phyloP scores from a whole-genome alignment of 2,888 invertebrate genomes.

The Limenitis camilla region DNA sequence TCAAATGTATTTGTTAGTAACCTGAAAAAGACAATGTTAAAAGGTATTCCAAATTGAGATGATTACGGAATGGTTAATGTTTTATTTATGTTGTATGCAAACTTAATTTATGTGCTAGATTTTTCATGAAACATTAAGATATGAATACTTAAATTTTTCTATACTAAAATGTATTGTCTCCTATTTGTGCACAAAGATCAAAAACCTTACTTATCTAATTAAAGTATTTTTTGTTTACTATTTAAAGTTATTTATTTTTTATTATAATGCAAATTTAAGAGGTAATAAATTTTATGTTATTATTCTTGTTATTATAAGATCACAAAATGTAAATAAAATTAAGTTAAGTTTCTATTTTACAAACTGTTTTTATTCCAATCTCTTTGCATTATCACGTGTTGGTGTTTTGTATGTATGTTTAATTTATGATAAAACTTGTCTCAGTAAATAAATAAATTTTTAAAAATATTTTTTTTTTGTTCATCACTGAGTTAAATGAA shows the following conservation, averaged over 20 bases:
- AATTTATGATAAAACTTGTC: conserved; percentile 44
- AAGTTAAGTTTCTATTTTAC: conserved; percentile 10
- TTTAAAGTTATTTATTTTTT: no score
- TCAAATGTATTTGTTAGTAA: background rate
- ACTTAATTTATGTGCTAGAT: no score
- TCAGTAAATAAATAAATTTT: conserved; percentile 44
- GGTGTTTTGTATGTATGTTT: conserved; percentile 45
- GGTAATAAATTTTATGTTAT: no score
- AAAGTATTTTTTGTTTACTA: no score
- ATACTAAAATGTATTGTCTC: no score
- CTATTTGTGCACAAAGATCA: no score
- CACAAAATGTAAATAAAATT: conserved; percentile 4
- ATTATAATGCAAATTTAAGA: no score
- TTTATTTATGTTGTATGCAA: no score
- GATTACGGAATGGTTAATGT: conserved; percentile 12
- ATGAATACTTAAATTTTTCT: no score
- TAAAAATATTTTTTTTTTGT: conserved; percentile 21
- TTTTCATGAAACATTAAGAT: no score
- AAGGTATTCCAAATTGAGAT: conserved; percentile 6
- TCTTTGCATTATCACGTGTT: conserved; percentile 56
- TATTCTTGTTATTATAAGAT: no score
- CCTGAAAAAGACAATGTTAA: background rate
- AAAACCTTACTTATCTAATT: no score
- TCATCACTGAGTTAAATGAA: background rate
- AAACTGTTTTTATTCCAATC: conserved; percentile 46